phyloP scores from a whole-genome alignment of 2,113 vertebrate species.

The Meriones unguiculatus region DNA sequence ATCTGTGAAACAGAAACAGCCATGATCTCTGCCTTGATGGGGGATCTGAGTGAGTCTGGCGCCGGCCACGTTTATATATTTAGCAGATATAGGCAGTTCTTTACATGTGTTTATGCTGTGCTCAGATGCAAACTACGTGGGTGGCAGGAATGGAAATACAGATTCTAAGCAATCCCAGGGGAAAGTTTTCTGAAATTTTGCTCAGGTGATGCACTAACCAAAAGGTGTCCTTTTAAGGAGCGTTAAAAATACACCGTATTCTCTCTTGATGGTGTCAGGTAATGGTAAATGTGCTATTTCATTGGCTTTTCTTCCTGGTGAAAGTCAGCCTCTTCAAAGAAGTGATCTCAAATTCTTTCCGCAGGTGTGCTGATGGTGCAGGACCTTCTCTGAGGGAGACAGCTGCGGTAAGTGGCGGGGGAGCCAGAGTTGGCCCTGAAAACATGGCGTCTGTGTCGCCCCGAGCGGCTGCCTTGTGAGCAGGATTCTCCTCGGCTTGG shows the following conservation, averaged over 20 bases:
- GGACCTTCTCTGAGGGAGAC: slow-evolving; percentile 75
- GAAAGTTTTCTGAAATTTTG: slow-evolving; percentile 29
- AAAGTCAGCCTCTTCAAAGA: slow-evolving; percentile 65
- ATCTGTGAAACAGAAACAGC: background rate
- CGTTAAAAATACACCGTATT: slow-evolving; percentile 24
- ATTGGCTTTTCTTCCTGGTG: slow-evolving; percentile 4
- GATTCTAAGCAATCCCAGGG: background rate
- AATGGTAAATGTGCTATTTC: slow-evolving; percentile 12
- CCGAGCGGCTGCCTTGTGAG: slow-evolving; percentile 16
- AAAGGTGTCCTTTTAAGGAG: background rate
- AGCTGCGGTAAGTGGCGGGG: slow-evolving; percentile 81
- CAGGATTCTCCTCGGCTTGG: background rate
- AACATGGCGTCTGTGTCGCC: background rate
- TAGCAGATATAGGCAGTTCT: background rate
- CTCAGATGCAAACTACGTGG: background rate
- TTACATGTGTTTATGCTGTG: background rate
- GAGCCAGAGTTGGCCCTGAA: background rate
- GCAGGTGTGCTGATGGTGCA: slow-evolving; percentile 80
- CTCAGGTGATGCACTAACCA: background rate
- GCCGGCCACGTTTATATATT: background rate
- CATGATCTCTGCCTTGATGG: background rate
- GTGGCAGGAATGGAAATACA: background rate
- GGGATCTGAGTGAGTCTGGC: background rate
- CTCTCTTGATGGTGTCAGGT: background rate
- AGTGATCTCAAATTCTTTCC: slow-evolving; percentile 75